Percentiles rank a stretch among this genome's conserved stretches.
These are phyloP conservation scores for Mesitornis unicolor DNA, from an alignment of 2,113 vertebrate species.

Conservation along the genomic window DNA sequence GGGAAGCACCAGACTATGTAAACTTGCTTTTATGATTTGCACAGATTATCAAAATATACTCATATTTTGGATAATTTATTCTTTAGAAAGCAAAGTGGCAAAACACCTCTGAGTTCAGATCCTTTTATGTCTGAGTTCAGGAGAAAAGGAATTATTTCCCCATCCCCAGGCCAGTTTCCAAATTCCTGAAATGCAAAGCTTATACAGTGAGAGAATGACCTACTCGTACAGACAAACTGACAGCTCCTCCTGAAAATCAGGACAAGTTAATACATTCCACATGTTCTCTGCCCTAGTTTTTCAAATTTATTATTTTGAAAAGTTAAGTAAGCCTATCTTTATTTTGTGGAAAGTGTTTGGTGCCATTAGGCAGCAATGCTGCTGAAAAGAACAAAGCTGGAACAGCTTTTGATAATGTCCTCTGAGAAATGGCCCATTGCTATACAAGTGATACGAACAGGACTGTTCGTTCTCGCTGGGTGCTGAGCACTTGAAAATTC, in stretches of 20 bases:
- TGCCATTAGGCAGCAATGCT: constrained; percentile 39
- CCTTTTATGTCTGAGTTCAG: neutral
- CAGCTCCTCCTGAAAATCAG: constrained; percentile 26
- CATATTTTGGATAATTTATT: neutral
- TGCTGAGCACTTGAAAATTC: neutral
- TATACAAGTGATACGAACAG: neutral
- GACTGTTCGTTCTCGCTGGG: constrained; percentile 47
- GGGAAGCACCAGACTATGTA: neutral
- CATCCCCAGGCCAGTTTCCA: neutral
- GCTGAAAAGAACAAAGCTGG: constrained; percentile 55
- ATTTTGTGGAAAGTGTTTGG: constrained; percentile 59
- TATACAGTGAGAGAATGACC: neutral
- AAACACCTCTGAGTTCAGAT: neutral
- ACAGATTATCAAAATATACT: neutral
- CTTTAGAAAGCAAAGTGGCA: neutral
- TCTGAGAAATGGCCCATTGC: constrained; percentile 29
- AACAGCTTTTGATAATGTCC: constrained; percentile 55
- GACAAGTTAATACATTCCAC: constrained; percentile 45
- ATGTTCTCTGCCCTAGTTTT: constrained; percentile 50
- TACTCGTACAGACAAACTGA: neutral
- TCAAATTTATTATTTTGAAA: constrained; percentile 50
- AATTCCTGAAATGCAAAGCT: constrained; percentile 54
- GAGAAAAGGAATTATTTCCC: neutral
- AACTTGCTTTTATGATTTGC: neutral
- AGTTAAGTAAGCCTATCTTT: constrained; percentile 45